phyloP scores from a whole-genome alignment of 2,113 vertebrate genomes.

The Aegithalos caudatus region DNA sequence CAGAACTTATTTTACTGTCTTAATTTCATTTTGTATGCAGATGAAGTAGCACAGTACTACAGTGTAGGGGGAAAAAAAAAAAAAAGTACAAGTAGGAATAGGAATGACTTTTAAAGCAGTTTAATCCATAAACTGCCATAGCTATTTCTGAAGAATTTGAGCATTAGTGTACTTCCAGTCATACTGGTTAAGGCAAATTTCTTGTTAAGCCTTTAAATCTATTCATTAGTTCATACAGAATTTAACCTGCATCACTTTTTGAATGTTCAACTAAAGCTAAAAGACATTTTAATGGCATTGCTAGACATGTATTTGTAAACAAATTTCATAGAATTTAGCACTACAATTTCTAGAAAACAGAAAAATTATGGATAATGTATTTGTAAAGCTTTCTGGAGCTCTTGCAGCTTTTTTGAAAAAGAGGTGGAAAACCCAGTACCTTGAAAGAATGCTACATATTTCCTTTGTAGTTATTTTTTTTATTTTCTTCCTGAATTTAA shows the following conservation, averaged over 20 bases:
- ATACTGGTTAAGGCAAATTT: not conserved
- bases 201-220: not conserved
- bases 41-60: not conserved
- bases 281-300: not conserved
- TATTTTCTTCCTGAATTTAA: not conserved
- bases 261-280: not conserved
- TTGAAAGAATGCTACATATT: not conserved
- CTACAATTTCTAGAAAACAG: not conserved
- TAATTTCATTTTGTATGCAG: not conserved
- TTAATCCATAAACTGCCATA: not conserved
- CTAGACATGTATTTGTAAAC: not conserved
- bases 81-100: not conserved
- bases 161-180: not conserved
- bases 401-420: not conserved
- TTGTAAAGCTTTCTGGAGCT: not conserved
- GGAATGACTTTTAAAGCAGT: not conserved
- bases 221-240: not conserved
- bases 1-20: not conserved
- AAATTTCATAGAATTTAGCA: not conserved
- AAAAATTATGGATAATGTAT: not conserved
- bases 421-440: not conserved
- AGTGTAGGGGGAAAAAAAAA: not conserved
- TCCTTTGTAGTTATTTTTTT: not conserved
- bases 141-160: not conserved
- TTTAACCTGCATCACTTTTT: not conserved